A percentile compares a stretch with the other conserved stretches of the same genome.
These are phyloP conservation scores for Halesus radiatus DNA, from an alignment of 1,140 invertebrate species.

Conservation along the genomic window DNA sequence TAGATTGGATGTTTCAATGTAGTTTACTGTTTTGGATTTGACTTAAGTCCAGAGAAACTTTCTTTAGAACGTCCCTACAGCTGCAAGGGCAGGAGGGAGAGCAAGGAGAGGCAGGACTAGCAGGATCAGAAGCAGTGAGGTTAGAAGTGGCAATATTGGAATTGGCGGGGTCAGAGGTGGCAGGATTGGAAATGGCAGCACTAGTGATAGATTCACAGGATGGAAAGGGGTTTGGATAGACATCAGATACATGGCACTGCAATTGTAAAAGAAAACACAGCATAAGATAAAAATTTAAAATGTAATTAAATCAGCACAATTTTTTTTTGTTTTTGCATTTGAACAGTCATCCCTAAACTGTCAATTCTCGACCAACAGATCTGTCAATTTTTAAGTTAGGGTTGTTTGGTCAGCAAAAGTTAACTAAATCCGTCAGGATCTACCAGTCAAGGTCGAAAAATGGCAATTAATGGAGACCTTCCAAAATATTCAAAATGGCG, in stretches of 20 bases:
- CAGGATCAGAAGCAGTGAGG: neutral
- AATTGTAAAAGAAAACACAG: neutral
- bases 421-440: too few species aligned
- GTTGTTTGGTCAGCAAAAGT: too few species aligned
- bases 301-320: neutral
- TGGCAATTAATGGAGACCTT: too few species aligned
- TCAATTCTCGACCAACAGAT: too few species aligned
- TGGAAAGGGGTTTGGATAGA: slow-evolving; percentile 11
- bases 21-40: too few species aligned
- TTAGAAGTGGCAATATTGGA: neutral
- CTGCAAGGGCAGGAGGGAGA: neutral
- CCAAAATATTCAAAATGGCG: too few species aligned
- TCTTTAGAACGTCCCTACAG: neutral
- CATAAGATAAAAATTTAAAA: neutral
- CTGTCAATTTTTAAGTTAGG: too few species aligned
- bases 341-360: too few species aligned
- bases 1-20: too few species aligned
- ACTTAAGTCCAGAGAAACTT: neutral
- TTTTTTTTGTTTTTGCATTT: neutral
- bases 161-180: neutral
- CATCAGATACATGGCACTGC: neutral
- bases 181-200: neutral
- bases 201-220: too few species aligned
- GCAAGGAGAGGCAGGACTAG: neutral
- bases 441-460: too few species aligned